phyloP scores from a whole-genome alignment of 2,888 invertebrate species.

The Dicyrtoma fusca region DNA sequence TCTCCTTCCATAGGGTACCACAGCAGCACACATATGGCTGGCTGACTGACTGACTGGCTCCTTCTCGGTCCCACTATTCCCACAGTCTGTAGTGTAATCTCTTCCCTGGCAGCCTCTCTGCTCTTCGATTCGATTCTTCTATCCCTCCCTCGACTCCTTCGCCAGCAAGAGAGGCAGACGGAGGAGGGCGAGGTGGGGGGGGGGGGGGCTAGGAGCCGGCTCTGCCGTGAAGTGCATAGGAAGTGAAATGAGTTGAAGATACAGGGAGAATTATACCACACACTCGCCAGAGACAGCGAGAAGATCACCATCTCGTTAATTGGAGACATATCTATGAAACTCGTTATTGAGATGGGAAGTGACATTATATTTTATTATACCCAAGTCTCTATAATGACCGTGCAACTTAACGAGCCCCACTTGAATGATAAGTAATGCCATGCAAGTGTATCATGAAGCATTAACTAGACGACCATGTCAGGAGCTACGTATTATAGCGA shows the following conservation, averaged over 20 bases:
- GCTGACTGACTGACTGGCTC: no score
- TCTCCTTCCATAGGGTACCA: conserved; percentile 29
- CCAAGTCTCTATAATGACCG: conserved; percentile 47
- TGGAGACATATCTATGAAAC: conserved; percentile 52
- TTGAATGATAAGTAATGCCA: conserved; percentile 49
- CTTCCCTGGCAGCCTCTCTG: no score
- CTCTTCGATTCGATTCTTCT: no score
- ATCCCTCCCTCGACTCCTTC: no score
- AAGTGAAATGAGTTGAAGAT: conserved; percentile 10
- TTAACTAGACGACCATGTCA: conserved; percentile 7
- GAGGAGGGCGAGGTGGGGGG: no score
- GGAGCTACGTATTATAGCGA: neutral
- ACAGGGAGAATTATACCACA: conserved; percentile 10
- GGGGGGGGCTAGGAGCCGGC: no score
- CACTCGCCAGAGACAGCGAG: conserved; percentile 23
- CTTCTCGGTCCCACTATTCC: no score
- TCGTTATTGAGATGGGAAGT: conserved; percentile 51
- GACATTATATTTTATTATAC: conserved; percentile 51
- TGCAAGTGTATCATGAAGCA: conserved; percentile 35
- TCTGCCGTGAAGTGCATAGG: neutral
- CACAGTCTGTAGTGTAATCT: no score
- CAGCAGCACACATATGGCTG: no score
- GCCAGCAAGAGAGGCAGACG: neutral
- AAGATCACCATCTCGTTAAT: conserved; percentile 51
- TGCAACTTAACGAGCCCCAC: conserved; percentile 47